These are phyloP conservation scores for Acheta domesticus DNA, from an alignment of 2,888 invertebrate genomes.

Conservation along the genomic window DNA sequence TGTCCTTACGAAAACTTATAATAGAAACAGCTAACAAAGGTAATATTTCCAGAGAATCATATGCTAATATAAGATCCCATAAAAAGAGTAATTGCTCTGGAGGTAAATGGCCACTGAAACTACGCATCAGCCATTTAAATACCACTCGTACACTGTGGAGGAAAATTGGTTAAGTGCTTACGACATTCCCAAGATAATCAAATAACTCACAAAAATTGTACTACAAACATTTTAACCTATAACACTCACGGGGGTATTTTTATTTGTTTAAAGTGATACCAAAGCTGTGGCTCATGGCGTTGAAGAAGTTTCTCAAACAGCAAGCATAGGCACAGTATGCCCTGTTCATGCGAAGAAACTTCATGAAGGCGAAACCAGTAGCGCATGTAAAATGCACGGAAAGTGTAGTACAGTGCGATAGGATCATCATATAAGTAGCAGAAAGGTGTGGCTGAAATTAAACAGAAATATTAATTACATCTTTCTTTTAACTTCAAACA, in stretches of 20 bases:
- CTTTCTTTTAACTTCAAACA: too few relatives aligned
- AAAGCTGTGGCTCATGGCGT: slow-evolving; percentile 83
- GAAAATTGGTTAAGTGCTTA: neutral
- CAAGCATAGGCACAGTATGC: slow-evolving; percentile 84
- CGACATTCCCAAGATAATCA: neutral
- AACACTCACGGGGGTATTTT: slow-evolving; percentile 76
- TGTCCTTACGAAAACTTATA: slow-evolving; percentile 80
- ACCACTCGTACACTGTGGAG: slow-evolving; percentile 65
- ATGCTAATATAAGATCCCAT: slow-evolving; percentile 91
- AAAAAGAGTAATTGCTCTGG: slow-evolving; percentile 87
- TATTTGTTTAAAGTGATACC: slow-evolving; percentile 85
- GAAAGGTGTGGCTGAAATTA: slow-evolving; percentile 74
- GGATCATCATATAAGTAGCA: slow-evolving; percentile 91
- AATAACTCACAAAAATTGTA: neutral
- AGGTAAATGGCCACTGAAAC: slow-evolving; percentile 90
- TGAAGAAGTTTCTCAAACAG: slow-evolving; percentile 86
- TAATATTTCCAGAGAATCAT: slow-evolving; percentile 86
- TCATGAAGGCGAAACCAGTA: slow-evolving; percentile 91
- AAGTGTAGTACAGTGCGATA: slow-evolving; percentile 80
- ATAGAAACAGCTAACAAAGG: slow-evolving; percentile 84
- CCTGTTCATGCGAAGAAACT: slow-evolving; percentile 84
- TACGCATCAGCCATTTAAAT: slow-evolving; percentile 95
- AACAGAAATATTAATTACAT: neutral
- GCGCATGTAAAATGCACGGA: slow-evolving; percentile 86
- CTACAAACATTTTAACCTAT: neutral